Evolutionary conservation across 2,888 invertebrate species (phyloP), one percentile per base, ranked within the genome.

Genomic region (Napeogenes sylphis): DNA sequence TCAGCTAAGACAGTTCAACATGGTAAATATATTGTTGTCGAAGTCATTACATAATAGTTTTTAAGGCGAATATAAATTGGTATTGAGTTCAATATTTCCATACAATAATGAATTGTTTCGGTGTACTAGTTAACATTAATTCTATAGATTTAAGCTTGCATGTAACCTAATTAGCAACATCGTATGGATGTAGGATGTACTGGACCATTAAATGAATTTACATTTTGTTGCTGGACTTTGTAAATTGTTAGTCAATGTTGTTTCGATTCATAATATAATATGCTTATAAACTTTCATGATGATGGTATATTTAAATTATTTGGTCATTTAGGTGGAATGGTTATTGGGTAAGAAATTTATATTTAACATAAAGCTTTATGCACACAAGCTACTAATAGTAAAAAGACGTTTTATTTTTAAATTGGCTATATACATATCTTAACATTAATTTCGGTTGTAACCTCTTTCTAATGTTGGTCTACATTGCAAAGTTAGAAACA

Each of bases 101-200:
- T 87, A 89, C 86, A 87, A 88, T 87, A 82, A 82, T 79, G 82
- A 82, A 84, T 85, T 85, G 85, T 85, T 81, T 77, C 74, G 60
- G 78, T 82, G 76, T 74, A 76, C 77, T 85, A 86, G 87, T 85
- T 84, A 77, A 77, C 78, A 76, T 77, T 73, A 73, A 65, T 75
- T 72, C 71, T 58, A n/a, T 54, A 46, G 63, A 56, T 63, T 61
- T 61, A 47, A 59, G 58, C 46, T 72, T 71, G 70, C 70, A 67
- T 61, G 58, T 69, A 62, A 54, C 57, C 59, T 66, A 69, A 68
- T 66, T 69, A 68, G 59, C 32, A 38, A 54, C 51, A 56, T 61
- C 45, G 21, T 51, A 51, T 47, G 21, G 47, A 47, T 51, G 51
- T 51, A 51, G 30, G 51, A 21, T 51, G 51, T 30, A 51, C 21